Evolutionary conservation across 2,797 vertebrate species (phyloP).

Genomic region (Poecilia velifera): DNA sequence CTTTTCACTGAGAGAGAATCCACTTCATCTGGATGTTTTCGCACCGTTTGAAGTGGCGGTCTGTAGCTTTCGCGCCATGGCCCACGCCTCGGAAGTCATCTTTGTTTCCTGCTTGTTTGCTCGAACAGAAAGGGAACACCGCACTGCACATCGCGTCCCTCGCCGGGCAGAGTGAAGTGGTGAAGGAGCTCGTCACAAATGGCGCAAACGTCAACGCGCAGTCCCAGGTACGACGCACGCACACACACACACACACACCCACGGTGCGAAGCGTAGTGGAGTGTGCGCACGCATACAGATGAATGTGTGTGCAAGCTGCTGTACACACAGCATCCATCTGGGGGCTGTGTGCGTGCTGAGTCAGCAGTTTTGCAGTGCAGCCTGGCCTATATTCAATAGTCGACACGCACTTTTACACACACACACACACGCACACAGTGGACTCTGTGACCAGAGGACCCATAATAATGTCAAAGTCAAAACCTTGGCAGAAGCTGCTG

Average conservation of each 20-base stretch:
- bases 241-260: not conserved
- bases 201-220: conserved; percentile 94
- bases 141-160: conserved; percentile 97
- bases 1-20: not conserved
- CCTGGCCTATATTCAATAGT: conserved; percentile 39
- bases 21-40: not conserved
- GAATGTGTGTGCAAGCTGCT: conserved; percentile 7
- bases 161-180: conserved; percentile 94
- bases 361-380: conserved; percentile 59
- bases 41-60: not conserved
- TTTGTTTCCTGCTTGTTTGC: not conserved
- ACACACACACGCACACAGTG: conserved; percentile 6
- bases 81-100: not conserved
- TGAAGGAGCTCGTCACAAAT: conserved; percentile 92
- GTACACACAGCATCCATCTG: conserved; percentile 7
- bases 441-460: conserved; percentile 40
- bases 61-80: not conserved
- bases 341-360: conserved; percentile 40
- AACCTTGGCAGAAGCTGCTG: conserved; percentile 10
- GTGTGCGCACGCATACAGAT: conserved; percentile 25
- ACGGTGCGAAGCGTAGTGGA: not conserved
- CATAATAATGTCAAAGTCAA: conserved; percentile 33
- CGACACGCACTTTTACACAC: conserved; percentile 23
- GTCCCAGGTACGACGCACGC: conserved; percentile 87
- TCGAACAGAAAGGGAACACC: conserved; percentile 95